Evolutionary conservation across 2,797 vertebrate species (phyloP).

Genomic region (Esox masquinongy): DNA sequence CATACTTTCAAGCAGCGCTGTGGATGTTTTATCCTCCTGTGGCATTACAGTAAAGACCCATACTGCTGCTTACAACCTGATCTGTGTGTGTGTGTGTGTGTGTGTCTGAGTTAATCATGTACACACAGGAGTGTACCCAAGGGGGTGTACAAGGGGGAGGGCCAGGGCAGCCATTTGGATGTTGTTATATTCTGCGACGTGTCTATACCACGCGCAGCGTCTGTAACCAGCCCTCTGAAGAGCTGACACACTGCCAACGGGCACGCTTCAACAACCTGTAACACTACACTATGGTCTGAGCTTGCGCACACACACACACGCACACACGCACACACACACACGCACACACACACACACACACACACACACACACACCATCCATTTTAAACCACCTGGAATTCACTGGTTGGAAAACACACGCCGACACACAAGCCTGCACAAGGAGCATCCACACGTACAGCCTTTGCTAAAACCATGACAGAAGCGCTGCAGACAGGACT

Average conservation of each 20-base stretch:
- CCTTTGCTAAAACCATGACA: too few species aligned
- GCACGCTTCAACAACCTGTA: constrained; percentile 18
- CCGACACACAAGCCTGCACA: not conserved
- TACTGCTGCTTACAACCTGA: constrained; percentile 32
- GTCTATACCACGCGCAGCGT: constrained; percentile 50
- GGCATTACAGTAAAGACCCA: constrained; percentile 5
- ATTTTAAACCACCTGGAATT: too few species aligned
- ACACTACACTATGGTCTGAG: not conserved
- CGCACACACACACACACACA: not conserved
- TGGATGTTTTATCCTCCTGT: constrained; percentile 8
- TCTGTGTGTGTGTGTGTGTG: constrained; percentile 26
- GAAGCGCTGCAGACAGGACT: too few species aligned
- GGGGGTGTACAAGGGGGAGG: constrained; percentile 41
- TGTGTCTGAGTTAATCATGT: constrained; percentile 6
- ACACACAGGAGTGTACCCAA: too few species aligned
- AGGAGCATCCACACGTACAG: not conserved
- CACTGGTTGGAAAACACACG: too few species aligned
- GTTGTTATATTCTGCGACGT: constrained; percentile 61
- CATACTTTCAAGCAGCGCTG: too few species aligned
- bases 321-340: not conserved
- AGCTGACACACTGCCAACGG: constrained; percentile 31
- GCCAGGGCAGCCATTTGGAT: constrained; percentile 54
- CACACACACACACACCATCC: not conserved
- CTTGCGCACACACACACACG: not conserved
- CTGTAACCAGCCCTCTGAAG: constrained; percentile 61